These are phyloP conservation scores for Platypus cylindrus DNA, from an alignment of 2,888 invertebrate species.

Conservation along the genomic window DNA sequence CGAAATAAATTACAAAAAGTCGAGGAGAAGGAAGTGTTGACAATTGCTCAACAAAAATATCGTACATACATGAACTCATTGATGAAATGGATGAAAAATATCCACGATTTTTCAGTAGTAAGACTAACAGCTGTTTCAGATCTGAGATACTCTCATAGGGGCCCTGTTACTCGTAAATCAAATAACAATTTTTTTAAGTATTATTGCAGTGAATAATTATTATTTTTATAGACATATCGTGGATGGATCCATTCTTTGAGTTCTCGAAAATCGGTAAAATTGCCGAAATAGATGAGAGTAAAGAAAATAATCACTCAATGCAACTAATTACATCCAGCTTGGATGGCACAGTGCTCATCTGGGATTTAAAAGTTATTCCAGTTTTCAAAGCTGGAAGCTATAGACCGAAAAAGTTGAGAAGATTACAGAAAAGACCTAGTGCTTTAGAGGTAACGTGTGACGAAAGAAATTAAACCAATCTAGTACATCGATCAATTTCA, in stretches of 20 bases:
- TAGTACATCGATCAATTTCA: too few species aligned
- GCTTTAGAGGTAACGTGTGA: slow-evolving; percentile 35
- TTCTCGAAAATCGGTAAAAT: slow-evolving; percentile 48
- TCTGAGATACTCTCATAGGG: slow-evolving; percentile 45
- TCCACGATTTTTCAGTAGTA: slow-evolving; percentile 45
- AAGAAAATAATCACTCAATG: slow-evolving; percentile 34
- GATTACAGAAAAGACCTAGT: slow-evolving; percentile 42
- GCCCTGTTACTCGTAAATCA: slow-evolving; percentile 36
- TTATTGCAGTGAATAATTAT: not conserved
- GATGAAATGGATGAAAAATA: slow-evolving; percentile 55
- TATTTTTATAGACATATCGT: slow-evolving; percentile 37
- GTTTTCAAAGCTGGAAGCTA: slow-evolving; percentile 25
- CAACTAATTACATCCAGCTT: slow-evolving; percentile 54
- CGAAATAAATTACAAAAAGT: slow-evolving; percentile 28
- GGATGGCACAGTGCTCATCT: slow-evolving; percentile 57
- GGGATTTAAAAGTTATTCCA: slow-evolving; percentile 49
- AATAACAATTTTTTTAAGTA: not conserved
- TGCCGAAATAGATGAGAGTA: slow-evolving; percentile 30
- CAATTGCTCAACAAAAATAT: slow-evolving; percentile 50
- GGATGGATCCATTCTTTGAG: slow-evolving; percentile 51
- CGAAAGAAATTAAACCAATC: too few species aligned
- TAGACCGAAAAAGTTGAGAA: slow-evolving; percentile 31
- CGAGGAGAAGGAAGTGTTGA: slow-evolving; percentile 48
- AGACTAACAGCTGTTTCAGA: slow-evolving; percentile 48
- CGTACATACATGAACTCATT: slow-evolving; percentile 38